Conservation (phyloP, 2,888 invertebrate genomes). For the Altica lythri region DNA sequence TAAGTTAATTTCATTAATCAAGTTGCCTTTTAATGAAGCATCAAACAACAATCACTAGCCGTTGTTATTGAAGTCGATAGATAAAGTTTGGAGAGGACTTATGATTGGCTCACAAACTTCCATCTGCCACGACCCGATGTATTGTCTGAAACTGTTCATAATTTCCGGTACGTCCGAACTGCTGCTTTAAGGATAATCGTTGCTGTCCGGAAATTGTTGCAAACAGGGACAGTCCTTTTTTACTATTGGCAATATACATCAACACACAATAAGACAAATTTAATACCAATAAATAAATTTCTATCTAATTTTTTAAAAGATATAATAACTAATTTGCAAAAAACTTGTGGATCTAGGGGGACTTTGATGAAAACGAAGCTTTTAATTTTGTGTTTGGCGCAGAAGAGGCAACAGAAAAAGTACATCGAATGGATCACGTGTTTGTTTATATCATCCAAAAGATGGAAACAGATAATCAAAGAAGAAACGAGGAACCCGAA, state of each 20-base stretch:
- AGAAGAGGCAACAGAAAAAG: too few species aligned
- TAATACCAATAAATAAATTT: too few species aligned
- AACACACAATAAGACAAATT: neutral
- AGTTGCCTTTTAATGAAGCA: slow-evolving; percentile 35
- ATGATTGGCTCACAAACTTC: slow-evolving; percentile 27
- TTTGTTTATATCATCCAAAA: too few species aligned
- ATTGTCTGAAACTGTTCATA: slow-evolving; percentile 46
- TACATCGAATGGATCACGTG: too few species aligned
- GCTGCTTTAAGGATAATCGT: slow-evolving; percentile 29
- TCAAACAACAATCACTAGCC: slow-evolving; percentile 34
- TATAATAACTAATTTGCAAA: too few species aligned
- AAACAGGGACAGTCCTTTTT: slow-evolving; percentile 8
- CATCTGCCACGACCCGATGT: slow-evolving; percentile 33
- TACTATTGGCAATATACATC: too few species aligned
- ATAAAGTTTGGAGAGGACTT: slow-evolving; percentile 23
- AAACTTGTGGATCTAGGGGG: too few species aligned
- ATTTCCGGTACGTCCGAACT: slow-evolving; percentile 44
- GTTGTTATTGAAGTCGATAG: slow-evolving; percentile 34
- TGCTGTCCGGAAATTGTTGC: slow-evolving; percentile 22
- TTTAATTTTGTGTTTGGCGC: too few species aligned
- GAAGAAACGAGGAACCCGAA: too few species aligned
- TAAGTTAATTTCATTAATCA: slow-evolving; percentile 26
- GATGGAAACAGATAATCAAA: too few species aligned
- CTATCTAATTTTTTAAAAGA: too few species aligned
- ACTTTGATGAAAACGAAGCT: too few species aligned